Conservation (phyloP, 2,888 invertebrate genomes). For the Eilema griseolum region DNA sequence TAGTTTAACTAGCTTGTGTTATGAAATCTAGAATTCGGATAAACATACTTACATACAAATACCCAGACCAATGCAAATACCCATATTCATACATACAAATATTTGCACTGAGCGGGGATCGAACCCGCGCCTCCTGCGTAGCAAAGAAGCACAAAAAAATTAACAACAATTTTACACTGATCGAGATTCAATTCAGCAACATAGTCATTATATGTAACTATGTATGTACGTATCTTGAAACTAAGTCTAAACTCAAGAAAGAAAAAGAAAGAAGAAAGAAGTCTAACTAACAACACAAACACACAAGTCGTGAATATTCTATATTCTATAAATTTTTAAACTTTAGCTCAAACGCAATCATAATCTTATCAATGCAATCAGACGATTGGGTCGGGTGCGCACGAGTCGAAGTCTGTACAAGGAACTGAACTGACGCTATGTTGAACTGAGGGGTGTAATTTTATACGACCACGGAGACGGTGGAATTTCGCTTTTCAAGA, state of each 20-base stretch:
- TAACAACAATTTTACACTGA: neutral
- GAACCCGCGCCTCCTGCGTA: no score
- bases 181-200: neutral
- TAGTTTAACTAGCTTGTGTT: no score
- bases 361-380: conserved; percentile 3
- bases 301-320: neutral
- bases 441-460: conserved; percentile 5
- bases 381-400: neutral
- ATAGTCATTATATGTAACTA: no score
- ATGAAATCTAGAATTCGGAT: no score
- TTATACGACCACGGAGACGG: neutral
- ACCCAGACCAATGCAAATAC: no score
- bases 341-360: neutral
- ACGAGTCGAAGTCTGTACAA: neutral
- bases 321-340: neutral
- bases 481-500: neutral
- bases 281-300: neutral
- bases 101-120: no score
- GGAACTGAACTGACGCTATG: neutral
- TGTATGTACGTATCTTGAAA: no score
- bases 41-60: no score
- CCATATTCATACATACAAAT: no score
- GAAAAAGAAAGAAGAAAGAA: neutral
- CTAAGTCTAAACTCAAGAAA: no score
- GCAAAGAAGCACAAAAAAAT: no score